phyloP scores from a whole-genome alignment of 2,888 invertebrate species.

The Melitaea athalia region DNA sequence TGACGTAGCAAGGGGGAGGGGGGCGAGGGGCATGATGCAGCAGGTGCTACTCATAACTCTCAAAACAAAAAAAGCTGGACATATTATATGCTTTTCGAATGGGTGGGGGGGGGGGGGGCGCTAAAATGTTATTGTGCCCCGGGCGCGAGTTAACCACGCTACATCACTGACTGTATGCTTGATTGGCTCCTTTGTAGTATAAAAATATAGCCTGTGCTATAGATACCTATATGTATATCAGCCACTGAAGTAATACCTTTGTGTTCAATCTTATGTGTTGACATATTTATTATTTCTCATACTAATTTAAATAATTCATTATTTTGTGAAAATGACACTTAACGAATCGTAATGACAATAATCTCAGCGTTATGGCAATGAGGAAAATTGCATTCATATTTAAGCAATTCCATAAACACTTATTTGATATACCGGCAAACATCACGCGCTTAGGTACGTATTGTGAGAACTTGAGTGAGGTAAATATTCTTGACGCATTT shows the following conservation, averaged over 20 bases:
- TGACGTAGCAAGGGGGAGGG: too few relatives aligned
- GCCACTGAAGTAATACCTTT: not conserved
- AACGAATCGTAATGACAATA: not conserved
- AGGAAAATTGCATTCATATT: slow-evolving; percentile 4
- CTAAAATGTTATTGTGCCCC: too few relatives aligned
- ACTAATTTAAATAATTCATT: not conserved
- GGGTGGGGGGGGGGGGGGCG: too few relatives aligned
- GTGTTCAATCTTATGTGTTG: not conserved
- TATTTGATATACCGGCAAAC: not conserved
- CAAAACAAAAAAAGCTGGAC: too few relatives aligned
- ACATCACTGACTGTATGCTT: too few relatives aligned
- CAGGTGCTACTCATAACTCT: too few relatives aligned
- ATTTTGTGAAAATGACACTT: not conserved
- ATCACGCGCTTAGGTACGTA: not conserved
- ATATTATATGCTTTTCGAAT: too few relatives aligned
- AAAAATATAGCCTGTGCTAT: not conserved
- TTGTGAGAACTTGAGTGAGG: not conserved
- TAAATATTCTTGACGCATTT: not conserved
- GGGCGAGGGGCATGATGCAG: too few relatives aligned
- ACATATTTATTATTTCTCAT: not conserved
- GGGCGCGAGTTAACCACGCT: too few relatives aligned
- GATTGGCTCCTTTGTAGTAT: too few relatives aligned
- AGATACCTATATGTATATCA: not conserved
- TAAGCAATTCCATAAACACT: not conserved
- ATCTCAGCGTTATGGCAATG: not conserved